phyloP scores from a whole-genome alignment of 1,140 invertebrate genomes.

The Lerema accius region DNA sequence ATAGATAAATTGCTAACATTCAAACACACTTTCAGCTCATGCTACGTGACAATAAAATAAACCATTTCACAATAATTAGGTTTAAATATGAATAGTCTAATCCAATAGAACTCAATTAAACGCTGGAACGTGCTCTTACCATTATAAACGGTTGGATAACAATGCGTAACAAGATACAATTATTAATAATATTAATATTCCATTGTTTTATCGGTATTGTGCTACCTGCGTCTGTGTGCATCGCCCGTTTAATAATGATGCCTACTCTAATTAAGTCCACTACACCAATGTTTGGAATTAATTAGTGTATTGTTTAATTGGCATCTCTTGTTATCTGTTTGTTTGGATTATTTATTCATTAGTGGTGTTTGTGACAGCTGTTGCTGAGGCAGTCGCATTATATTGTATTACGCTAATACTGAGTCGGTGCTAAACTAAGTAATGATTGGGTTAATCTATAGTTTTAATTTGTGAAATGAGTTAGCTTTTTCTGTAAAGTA shows the following conservation, averaged over 20 bases:
- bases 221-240: constrained; percentile 48
- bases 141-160: neutral
- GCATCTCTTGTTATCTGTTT: constrained; percentile 83
- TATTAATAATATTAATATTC: constrained; percentile 55
- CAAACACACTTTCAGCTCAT: too few relatives aligned
- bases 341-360: constrained; percentile 82
- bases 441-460: too few relatives aligned
- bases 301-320: constrained; percentile 83
- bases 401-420: constrained; percentile 38
- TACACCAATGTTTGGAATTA: constrained; percentile 82
- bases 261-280: constrained; percentile 81
- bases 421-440: neutral
- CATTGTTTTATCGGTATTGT: constrained; percentile 49
- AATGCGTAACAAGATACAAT: constrained; percentile 11
- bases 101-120: neutral
- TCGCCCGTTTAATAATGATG: constrained; percentile 75
- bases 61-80: too few relatives aligned
- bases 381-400: constrained; percentile 63
- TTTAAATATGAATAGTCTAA: neutral
- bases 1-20: too few relatives aligned
- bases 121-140: neutral
- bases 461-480: too few relatives aligned
- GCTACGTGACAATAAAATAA: too few relatives aligned
- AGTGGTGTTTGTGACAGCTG: constrained; percentile 78
- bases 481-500: too few relatives aligned